These are phyloP conservation scores for Branchellion lobata DNA, from an alignment of 2,888 invertebrate genomes.

Conservation along the genomic window DNA sequence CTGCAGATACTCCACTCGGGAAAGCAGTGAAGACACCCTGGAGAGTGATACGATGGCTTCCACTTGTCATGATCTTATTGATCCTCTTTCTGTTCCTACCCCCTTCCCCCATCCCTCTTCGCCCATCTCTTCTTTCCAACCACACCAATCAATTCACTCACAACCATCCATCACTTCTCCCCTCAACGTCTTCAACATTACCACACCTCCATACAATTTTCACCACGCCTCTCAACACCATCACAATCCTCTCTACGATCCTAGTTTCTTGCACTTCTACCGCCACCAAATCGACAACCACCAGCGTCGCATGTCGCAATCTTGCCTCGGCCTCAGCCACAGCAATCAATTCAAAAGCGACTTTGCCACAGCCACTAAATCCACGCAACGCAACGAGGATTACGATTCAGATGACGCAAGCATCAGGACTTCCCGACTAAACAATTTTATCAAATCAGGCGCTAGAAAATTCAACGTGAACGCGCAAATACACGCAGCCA, in stretches of 20 bases:
- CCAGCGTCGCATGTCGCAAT: not conserved
- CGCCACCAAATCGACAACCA: not conserved
- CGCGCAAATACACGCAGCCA: not conserved
- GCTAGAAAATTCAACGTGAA: not conserved
- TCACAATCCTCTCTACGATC: not conserved
- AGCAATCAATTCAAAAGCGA: not conserved
- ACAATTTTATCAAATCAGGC: not conserved
- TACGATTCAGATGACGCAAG: not conserved
- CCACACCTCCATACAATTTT: not conserved
- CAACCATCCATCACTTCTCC: not conserved
- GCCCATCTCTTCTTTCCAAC: not conserved
- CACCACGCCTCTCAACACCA: not conserved
- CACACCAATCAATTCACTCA: not conserved
- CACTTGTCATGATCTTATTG: constrained; percentile 12
- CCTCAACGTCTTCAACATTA: not conserved
- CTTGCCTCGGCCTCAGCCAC: not conserved
- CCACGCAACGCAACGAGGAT: not conserved
- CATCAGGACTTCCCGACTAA: not conserved
- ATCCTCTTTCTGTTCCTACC: not conserved
- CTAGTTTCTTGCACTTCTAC: not conserved
- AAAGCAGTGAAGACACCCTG: not conserved
- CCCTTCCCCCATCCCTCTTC: not conserved
- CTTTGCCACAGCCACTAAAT: not conserved
- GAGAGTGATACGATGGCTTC: not conserved
- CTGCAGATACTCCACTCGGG: not conserved